Evolutionary conservation across 2,888 invertebrate species (phyloP).

Genomic region (Eupithecia vulgata): DNA sequence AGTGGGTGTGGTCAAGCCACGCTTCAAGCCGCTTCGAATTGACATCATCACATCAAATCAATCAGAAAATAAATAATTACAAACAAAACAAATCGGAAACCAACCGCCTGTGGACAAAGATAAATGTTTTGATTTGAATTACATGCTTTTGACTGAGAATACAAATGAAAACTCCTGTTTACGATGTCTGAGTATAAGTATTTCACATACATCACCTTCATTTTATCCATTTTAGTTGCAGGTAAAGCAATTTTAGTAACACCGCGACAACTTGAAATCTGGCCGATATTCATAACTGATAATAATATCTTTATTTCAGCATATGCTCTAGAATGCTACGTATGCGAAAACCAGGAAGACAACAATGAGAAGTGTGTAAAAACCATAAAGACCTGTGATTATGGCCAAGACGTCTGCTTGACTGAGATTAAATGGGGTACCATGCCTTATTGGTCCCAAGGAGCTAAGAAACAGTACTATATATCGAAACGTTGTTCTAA

Average conservation of each 20-base stretch:
- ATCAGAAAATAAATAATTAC: neutral
- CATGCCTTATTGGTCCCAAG: constrained; percentile 97
- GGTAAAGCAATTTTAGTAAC: neutral
- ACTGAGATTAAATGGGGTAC: constrained; percentile 97
- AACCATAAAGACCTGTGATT: constrained; percentile 95
- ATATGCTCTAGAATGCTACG: constrained; percentile 94
- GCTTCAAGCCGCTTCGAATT: neutral
- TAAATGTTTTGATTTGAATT: neutral
- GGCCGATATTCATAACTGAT: neutral
- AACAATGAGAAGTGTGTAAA: constrained; percentile 96
- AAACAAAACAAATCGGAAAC: neutral
- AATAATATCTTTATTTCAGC: constrained; percentile 69
- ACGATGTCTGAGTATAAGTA: constrained; percentile 19
- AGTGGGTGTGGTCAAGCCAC: constrained; percentile 3
- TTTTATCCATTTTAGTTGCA: constrained; percentile 15
- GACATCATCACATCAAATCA: constrained; percentile 2
- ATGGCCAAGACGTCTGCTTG: constrained; percentile 93
- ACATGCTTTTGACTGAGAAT: neutral
- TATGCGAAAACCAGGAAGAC: constrained; percentile 95
- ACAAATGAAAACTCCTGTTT: constrained; percentile 3
- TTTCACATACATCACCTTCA: constrained; percentile 10
- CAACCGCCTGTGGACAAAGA: neutral
- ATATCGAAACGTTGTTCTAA: constrained; percentile 95
- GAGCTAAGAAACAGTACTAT: constrained; percentile 96
- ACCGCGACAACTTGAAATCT: neutral